These are phyloP conservation scores for Phoronis australis DNA, from an alignment of 2,888 invertebrate genomes.

Conservation along the genomic window DNA sequence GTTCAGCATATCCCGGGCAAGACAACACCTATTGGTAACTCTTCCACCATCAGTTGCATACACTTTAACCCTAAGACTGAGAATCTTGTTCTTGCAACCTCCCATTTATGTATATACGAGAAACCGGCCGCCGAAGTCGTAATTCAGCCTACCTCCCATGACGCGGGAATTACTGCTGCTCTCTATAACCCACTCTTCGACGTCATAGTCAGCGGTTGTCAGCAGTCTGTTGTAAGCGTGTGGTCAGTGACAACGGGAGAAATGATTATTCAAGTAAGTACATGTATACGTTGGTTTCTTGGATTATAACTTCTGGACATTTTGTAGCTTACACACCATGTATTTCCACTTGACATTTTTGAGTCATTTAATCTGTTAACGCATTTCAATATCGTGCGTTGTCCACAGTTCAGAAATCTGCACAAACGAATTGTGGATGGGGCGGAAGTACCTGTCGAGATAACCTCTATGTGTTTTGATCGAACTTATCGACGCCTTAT, in stretches of 20 bases:
- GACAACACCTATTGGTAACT: slow-evolving; percentile 22
- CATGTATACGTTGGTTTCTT: no score
- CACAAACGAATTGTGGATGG: slow-evolving; percentile 67
- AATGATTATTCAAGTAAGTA: not conserved
- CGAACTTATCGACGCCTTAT: slow-evolving; percentile 67
- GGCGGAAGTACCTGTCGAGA: slow-evolving; percentile 65
- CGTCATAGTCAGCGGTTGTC: slow-evolving; percentile 68
- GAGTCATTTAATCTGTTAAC: no score
- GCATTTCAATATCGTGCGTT: no score
- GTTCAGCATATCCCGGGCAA: slow-evolving; percentile 59
- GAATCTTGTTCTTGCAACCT: slow-evolving; percentile 26
- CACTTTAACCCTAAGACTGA: slow-evolving; percentile 23
- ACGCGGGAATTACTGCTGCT: slow-evolving; percentile 62
- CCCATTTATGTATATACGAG: slow-evolving; percentile 25
- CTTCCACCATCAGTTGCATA: slow-evolving; percentile 20
- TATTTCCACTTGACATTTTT: no score
- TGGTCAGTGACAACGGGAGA: slow-evolving; percentile 72
- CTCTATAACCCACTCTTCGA: slow-evolving; percentile 73
- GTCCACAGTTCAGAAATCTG: slow-evolving; percentile 35
- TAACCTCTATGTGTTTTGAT: slow-evolving; percentile 74
- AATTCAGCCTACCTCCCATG: slow-evolving; percentile 58
- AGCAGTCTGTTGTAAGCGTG: slow-evolving; percentile 74
- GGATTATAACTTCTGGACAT: no score
- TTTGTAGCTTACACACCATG: no score
- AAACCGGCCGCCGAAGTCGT: slow-evolving; percentile 25